Evolutionary conservation across 2,113 vertebrate species (phyloP), one percentile per base, ranked within the genome.

Genomic region (Laticauda laticaudata): DNA sequence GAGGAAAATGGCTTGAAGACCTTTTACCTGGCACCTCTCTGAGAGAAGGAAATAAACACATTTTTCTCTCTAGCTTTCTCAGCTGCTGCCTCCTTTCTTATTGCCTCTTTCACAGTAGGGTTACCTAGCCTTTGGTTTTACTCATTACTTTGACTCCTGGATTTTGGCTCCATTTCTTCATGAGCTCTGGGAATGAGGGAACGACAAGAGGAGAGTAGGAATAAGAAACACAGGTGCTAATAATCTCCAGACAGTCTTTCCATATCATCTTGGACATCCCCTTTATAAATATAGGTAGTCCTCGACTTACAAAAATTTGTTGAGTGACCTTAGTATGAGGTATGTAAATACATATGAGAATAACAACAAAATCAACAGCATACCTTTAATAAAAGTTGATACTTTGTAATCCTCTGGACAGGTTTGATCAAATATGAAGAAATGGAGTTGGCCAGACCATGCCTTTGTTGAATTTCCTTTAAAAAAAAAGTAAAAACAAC

Each of bases 401-500:
- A 99, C 95, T 99, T 99, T 87, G 99, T 99, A 98, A 99, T 99
- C 96, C 99, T 98, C 97, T 99, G 99, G 61, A 99, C 99, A 20
- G 99, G 99, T 96, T 99, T 99, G 96, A 99, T 99, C 96, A 99
- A 98, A 96, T 99, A 99, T 94, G 99, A 99, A 94, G 99, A 99
- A 97, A 99, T 99, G 93, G 99, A 99, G 97, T 99, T 99, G 88
- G 98, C 98, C 96, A 99, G 98, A 54, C 98, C 98, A 0, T 99
- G 99, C 93, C 98, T 98, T 96, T 99, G 99, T 96, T 99, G 99
- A 88, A 99, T 99, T 96, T 99, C 99, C 99, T 99, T 95, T 57
- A 95, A 96, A 95, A 95, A 21, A 59, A 61, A 61, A 61, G 7
- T 24, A 48, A 51, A 93, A 59, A 86, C 86, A 24, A 93, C 3